Evolutionary conservation across 2,113 vertebrate species (phyloP).

Genomic region (Notothenia coriiceps): DNA sequence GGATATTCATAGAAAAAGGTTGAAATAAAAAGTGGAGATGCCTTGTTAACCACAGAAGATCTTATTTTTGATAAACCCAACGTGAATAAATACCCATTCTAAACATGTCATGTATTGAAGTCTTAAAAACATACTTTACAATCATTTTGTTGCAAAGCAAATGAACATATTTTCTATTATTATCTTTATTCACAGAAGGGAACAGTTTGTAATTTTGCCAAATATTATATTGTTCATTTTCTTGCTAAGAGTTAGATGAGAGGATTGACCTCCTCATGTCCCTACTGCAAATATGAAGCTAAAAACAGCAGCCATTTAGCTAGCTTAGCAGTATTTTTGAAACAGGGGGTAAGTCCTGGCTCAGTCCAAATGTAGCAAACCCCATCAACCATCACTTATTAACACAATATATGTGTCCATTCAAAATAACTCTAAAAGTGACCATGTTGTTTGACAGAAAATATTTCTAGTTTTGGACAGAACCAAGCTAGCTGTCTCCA

Average conservation of each 20-base stretch:
- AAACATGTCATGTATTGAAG: not conserved
- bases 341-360: not conserved
- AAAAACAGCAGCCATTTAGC: too few species aligned
- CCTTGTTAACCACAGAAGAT: conserved; percentile 81
- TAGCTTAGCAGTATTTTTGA: not conserved
- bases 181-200: not conserved
- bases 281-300: not conserved
- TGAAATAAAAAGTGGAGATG: conserved; percentile 56
- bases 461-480: not conserved
- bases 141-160: not conserved
- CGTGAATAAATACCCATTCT: conserved; percentile 1
- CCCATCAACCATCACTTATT: not conserved
- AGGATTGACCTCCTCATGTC: not conserved
- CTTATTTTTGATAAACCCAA: not conserved
- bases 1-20: conserved; percentile 52
- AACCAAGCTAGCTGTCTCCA: not conserved
- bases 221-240: not conserved
- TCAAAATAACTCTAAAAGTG: not conserved
- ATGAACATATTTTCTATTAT: not conserved
- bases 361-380: not conserved
- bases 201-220: not conserved
- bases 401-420: not conserved
- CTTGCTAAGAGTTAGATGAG: not conserved
- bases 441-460: not conserved
- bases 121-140: conserved; percentile 5